Evolutionary conservation across 2,113 vertebrate genomes (phyloP).

Genomic region (Pipra filicauda): DNA sequence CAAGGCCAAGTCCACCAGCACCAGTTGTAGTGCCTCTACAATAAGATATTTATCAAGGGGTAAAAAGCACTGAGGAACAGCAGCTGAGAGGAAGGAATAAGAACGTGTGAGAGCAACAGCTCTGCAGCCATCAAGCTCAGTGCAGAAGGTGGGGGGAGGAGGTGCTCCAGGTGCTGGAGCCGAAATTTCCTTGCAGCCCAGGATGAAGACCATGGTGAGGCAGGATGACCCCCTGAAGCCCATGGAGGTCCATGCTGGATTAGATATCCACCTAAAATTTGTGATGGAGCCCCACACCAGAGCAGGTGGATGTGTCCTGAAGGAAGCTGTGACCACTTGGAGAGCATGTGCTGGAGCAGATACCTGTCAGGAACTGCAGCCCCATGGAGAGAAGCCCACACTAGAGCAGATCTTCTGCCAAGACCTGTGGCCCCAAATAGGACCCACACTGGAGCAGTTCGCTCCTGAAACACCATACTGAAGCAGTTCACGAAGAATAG

Average conservation of each 20-base stretch:
- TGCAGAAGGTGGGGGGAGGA: background rate
- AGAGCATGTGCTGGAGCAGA: background rate
- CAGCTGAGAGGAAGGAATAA: background rate
- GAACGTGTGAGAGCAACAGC: background rate
- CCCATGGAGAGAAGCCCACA: background rate
- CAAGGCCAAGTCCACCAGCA: background rate
- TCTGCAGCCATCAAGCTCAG: background rate
- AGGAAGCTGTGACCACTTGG: background rate
- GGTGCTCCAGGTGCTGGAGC: background rate
- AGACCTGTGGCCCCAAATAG: background rate
- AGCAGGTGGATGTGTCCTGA: background rate
- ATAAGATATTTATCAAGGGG: background rate
- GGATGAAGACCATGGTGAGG: background rate
- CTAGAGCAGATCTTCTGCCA: background rate
- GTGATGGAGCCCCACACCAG: too few relatives aligned
- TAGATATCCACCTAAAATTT: background rate
- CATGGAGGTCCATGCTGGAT: background rate
- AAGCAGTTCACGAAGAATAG: background rate
- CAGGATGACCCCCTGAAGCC: background rate
- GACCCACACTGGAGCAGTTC: background rate
- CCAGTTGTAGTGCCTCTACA: background rate
- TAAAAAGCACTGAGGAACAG: background rate
- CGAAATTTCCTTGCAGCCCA: background rate
- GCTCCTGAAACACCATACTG: background rate
- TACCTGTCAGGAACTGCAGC: background rate